Base-by-base conservation (phyloP, 2,888 invertebrate species). In the Leucoma salicis region DNA sequence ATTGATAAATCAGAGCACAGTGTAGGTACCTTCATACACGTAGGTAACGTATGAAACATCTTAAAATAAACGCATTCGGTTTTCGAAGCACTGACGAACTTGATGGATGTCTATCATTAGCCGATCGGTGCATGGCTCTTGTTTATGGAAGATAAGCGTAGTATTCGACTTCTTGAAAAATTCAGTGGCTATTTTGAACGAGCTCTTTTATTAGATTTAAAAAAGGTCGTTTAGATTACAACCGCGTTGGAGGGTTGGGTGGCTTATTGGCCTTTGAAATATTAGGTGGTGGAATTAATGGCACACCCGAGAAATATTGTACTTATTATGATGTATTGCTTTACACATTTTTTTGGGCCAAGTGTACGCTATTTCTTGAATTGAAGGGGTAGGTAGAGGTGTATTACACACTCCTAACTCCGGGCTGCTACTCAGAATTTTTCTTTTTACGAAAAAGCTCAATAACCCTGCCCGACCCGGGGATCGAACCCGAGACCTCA, bases 171-270 rank as follows among this genome's bases (percentile, higher is more conserved):
- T 78, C 84, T 82, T 72, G 80, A 85, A 77, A 78, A 78, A 61
- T 83, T 82, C 84, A 79, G 87, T 84, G 81, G 88, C 86, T 88
- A 87, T 88, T 87, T 87, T 75, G 75, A 86, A 85, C 84, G 78
- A 79, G 73, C 74, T 78, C 74, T 86, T 87, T 87, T 87, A 88
- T 86, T 86, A 84, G 85, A 83, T 87, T 82, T 82, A 84, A 86
- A 88, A 83, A 84, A 78, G 87, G 83, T 83, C 83, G 86, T 87
- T 89, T 82, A 89, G 88, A 89, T 88, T 86, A 87, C 74, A 69
- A 54, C 59, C 57, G 74, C 72, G 70, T 79, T 72, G 70, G 78
- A 74, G 76, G 78, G 75, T 70, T 73, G 69, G 59, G 70, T 74
- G 72, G 78, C 78, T 82, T 82, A 83, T 82, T 85, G 79, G 77